Conservation (phyloP, 2,113 vertebrate species). For the Leptosomus discolor region DNA sequence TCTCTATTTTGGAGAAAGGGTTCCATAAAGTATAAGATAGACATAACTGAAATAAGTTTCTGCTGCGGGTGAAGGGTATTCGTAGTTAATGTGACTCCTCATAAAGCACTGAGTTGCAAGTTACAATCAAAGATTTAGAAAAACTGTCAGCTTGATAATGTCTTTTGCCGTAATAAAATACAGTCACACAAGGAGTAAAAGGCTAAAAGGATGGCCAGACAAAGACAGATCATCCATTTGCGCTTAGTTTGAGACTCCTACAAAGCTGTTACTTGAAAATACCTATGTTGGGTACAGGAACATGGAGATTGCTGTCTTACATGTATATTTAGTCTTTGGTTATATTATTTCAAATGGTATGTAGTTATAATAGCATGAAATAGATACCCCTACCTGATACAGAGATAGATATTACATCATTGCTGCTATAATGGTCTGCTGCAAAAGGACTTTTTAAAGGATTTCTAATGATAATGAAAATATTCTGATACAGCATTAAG, state of each 20-base stretch:
- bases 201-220: slow-evolving; percentile 3
- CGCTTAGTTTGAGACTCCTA: not conserved
- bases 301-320: not conserved
- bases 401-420: not conserved
- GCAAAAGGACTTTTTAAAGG: slow-evolving; percentile 54
- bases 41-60: slow-evolving; percentile 37
- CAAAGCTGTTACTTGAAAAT: not conserved
- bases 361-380: not conserved
- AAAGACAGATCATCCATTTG: not conserved
- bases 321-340: not conserved
- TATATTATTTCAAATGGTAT: slow-evolving; percentile 12
- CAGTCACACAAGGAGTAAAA: not conserved
- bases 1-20: slow-evolving; percentile 35
- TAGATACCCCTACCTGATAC: slow-evolving; percentile 5
- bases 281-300: not conserved
- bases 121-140: not conserved
- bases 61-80: slow-evolving; percentile 3
- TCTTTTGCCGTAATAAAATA: slow-evolving; percentile 1
- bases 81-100: slow-evolving; percentile 29
- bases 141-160: not conserved
- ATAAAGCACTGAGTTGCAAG: slow-evolving; percentile 15
- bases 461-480: slow-evolving; percentile 75
- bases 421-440: not conserved
- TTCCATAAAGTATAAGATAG: slow-evolving; percentile 14
- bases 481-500: slow-evolving; percentile 76